A percentile compares a stretch with the other conserved stretches of the same genome.
Conservation (phyloP, 2,797 vertebrate species). For the Natrix natrix region DNA sequence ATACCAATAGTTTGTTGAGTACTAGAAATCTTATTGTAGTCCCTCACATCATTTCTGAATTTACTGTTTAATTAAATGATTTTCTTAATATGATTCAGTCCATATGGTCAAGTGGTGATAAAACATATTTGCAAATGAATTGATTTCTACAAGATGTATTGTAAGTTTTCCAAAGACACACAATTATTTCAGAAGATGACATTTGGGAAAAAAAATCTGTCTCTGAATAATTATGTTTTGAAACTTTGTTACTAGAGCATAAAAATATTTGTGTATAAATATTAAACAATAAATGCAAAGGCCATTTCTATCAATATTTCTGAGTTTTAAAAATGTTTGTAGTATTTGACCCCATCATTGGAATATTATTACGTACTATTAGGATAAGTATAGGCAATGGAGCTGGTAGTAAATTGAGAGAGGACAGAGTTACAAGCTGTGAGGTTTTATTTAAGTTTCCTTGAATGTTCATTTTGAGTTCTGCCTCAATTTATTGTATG, state of each 20-base stretch:
- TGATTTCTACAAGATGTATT: background rate
- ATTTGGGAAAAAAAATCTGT: background rate
- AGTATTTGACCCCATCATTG: background rate
- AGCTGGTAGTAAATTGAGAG: background rate
- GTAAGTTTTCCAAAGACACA: background rate
- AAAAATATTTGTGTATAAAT: background rate
- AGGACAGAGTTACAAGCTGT: background rate
- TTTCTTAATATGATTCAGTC: background rate
- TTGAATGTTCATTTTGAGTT: background rate
- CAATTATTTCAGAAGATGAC: background rate
- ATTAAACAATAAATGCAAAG: slow-evolving; percentile 8
- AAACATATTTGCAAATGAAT: background rate
- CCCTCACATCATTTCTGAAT: background rate
- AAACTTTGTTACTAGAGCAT: background rate
- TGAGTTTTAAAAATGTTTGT: background rate
- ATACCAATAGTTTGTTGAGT: background rate
- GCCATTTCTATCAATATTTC: background rate
- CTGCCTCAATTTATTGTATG: background rate
- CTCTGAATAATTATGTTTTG: background rate
- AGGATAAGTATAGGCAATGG: background rate
- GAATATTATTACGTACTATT: background rate
- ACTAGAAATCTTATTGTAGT: background rate
- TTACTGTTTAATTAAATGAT: background rate
- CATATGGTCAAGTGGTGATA: background rate
- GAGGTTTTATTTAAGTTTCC: background rate